Evolutionary conservation across 2,888 invertebrate genomes (phyloP).

Genomic region (Phlogophora meticulosa): DNA sequence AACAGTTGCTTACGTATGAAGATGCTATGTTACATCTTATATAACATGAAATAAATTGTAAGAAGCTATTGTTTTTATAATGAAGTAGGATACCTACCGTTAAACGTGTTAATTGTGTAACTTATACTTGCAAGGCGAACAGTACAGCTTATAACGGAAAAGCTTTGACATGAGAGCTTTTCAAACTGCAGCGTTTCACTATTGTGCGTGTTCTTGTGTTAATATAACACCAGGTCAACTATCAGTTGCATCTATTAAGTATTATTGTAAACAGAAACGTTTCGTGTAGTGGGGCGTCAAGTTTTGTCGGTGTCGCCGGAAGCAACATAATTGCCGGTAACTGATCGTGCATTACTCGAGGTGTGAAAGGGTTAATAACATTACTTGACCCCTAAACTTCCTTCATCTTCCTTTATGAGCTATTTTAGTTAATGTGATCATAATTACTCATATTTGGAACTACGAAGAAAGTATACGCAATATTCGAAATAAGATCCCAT

Average conservation of each 20-base stretch:
- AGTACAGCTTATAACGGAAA: slow-evolving; percentile 33
- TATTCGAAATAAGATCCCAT: slow-evolving; percentile 24
- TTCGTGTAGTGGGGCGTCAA: slow-evolving; percentile 71
- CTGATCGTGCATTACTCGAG: slow-evolving; percentile 85
- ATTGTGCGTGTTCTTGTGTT: slow-evolving; percentile 34
- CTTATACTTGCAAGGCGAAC: slow-evolving; percentile 17
- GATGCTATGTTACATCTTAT: slow-evolving; percentile 4
- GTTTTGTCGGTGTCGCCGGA: slow-evolving; percentile 81
- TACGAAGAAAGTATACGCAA: slow-evolving; percentile 12
- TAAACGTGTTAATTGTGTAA: slow-evolving; percentile 38
- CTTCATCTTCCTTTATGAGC: slow-evolving; percentile 71
- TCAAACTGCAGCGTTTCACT: slow-evolving; percentile 6
- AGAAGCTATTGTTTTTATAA: slow-evolving; percentile 16
- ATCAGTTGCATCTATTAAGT: slow-evolving; percentile 63
- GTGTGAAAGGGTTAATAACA: slow-evolving; percentile 90
- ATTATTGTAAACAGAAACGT: slow-evolving; percentile 64
- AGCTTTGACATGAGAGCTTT: slow-evolving; percentile 21
- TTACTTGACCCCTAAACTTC: slow-evolving; percentile 85
- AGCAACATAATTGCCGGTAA: slow-evolving; percentile 87
- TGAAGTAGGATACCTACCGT: slow-evolving; percentile 26
- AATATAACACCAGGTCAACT: slow-evolving; percentile 57
- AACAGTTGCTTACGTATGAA: not conserved
- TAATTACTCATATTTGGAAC: slow-evolving; percentile 22
- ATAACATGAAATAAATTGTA: slow-evolving; percentile 5
- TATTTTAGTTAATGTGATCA: slow-evolving; percentile 43